Evolutionary conservation across 2,113 vertebrate species (phyloP).

Genomic region (Ochotona princeps): DNA sequence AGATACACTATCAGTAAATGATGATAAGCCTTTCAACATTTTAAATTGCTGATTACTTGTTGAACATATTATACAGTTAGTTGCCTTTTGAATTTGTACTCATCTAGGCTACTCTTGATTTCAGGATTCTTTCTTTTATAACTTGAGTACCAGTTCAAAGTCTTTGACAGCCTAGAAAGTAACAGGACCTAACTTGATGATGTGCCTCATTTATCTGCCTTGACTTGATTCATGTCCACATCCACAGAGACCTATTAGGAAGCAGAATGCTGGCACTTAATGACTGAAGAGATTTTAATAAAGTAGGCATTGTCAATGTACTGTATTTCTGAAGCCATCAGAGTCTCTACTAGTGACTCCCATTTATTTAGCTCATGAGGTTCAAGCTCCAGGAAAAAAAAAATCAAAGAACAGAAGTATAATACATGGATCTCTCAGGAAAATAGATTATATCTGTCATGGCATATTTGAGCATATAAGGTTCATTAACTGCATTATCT

Average conservation of each 20-base stretch:
- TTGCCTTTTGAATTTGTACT: neutral
- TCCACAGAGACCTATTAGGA: neutral
- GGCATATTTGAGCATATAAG: neutral
- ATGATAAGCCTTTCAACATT: neutral
- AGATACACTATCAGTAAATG: neutral
- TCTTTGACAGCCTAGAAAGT: neutral
- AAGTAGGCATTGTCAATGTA: neutral
- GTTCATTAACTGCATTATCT: neutral
- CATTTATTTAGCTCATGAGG: neutral
- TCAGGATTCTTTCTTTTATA: neutral
- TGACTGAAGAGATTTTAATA: neutral
- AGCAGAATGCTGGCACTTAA: neutral
- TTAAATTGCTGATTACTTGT: neutral
- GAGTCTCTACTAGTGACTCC: too few species aligned
- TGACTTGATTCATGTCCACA: neutral
- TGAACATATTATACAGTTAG: neutral
- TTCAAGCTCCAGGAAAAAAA: neutral
- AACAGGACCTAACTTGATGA: neutral
- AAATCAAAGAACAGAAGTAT: neutral
- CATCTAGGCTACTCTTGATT: neutral
- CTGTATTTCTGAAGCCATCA: neutral
- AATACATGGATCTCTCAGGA: neutral
- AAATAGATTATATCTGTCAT: neutral
- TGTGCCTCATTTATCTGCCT: neutral
- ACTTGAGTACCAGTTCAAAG: neutral